Evolutionary conservation across 2,888 invertebrate species (phyloP).

Genomic region (Tridacna crocea): DNA sequence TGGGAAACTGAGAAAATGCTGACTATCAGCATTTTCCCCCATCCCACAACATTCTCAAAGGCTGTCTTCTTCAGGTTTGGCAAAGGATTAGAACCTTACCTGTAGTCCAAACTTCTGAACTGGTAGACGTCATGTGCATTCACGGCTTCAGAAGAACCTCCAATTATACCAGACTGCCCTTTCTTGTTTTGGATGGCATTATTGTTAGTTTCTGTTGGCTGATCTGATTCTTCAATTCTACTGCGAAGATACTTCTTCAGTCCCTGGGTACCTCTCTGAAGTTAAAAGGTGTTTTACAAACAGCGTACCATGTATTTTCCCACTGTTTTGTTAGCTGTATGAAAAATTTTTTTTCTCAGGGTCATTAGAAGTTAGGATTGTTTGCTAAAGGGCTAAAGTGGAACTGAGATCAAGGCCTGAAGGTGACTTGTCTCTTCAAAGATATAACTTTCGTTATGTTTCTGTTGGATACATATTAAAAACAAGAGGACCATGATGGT

Average conservation of each 20-base stretch:
- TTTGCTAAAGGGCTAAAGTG: too few relatives aligned
- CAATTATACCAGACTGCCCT: constrained; percentile 73
- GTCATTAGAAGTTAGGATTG: too few relatives aligned
- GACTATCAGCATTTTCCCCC: not conserved
- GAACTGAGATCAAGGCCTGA: too few relatives aligned
- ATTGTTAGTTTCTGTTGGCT: constrained; percentile 33
- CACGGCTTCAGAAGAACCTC: constrained; percentile 68
- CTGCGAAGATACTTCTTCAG: constrained; percentile 89
- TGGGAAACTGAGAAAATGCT: constrained; percentile 6
- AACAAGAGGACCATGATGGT: too few relatives aligned
- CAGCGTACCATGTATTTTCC: too few relatives aligned
- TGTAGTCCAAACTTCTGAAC: constrained; percentile 80
- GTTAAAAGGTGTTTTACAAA: not conserved
- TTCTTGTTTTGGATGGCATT: constrained; percentile 58
- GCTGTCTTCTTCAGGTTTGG: not conserved
- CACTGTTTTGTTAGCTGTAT: too few relatives aligned
- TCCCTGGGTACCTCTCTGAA: constrained; percentile 90
- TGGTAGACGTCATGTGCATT: constrained; percentile 80
- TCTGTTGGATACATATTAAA: too few relatives aligned
- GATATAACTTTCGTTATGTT: too few relatives aligned
- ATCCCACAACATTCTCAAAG: not conserved
- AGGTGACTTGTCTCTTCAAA: too few relatives aligned
- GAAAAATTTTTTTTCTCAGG: too few relatives aligned
- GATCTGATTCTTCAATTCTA: constrained; percentile 81
- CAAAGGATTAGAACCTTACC: constrained; percentile 65